A percentile compares a stretch with the other conserved stretches of the same genome.
Conservation (phyloP, 2,888 invertebrate species). For the Himalopsyche anomala region DNA sequence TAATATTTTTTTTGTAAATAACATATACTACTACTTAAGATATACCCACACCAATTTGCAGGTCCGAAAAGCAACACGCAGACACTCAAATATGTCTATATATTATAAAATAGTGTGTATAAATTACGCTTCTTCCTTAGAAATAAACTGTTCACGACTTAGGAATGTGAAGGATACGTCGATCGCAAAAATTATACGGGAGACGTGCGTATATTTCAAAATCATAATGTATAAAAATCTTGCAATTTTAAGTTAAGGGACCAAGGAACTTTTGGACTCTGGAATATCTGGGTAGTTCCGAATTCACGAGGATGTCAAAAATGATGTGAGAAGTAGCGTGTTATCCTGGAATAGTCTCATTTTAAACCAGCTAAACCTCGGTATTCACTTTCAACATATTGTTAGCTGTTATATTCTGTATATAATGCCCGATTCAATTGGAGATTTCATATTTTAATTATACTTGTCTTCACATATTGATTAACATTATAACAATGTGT, state of each 20-base stretch:
- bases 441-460: too few relatives aligned
- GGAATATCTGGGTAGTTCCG: conserved; percentile 17
- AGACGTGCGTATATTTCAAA: not conserved
- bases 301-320: conserved; percentile 13
- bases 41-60: conserved; percentile 16
- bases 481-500: too few relatives aligned
- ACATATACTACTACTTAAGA: not conserved
- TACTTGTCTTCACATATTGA: too few relatives aligned
- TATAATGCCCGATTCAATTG: too few relatives aligned
- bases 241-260: conserved; percentile 28
- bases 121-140: conserved; percentile 33
- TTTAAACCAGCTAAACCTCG: too few relatives aligned
- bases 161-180: not conserved
- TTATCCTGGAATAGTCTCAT: not conserved
- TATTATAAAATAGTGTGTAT: conserved; percentile 38
- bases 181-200: not conserved
- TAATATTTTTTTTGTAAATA: conserved; percentile 43
- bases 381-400: too few relatives aligned
- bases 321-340: not conserved
- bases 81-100: conserved; percentile 40
- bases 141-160: conserved; percentile 38
- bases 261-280: conserved; percentile 11
- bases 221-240: not conserved
- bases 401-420: too few relatives aligned
- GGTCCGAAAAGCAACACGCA: conserved; percentile 42